Base-by-base conservation (phyloP, 2,113 vertebrate species). In the Microcebus jonahi region DNA sequence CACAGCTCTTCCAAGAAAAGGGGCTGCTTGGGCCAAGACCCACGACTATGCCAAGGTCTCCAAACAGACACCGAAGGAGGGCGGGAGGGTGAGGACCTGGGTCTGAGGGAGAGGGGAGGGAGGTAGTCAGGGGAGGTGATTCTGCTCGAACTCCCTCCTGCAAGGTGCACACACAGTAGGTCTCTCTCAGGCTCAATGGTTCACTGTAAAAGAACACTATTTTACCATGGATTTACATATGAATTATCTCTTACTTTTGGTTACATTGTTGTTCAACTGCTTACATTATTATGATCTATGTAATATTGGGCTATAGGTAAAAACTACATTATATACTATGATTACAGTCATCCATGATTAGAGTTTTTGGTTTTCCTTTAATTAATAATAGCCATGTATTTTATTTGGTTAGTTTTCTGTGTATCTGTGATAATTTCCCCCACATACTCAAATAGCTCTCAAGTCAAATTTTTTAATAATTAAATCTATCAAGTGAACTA, bases 111-210 rank as follows among this genome's bases (percentile, higher is more conserved):
- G 34, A 15, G 42, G 88, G 84, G 2, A 3, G 23, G 71, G 70
- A 86, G 20, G 20, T 18, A 57, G 55, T 21, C 18, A 94, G 53
- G 50, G 50, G 14, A 57, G 73, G 92, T 42, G 89, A n/a, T 89
- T 98, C 98, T 97, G 80, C 98, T 97, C 94, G 97, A 98, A 97
- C 98, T 97, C 97, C 50, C 80, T 97, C 97, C 50, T 71, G 9
- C 53, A 12, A n/a, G 48, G 85, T 67, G 20, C 61, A 17, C 13
- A 97, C 34, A 11, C 93, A 68, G 94, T 55, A 76, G 81, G 93
- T 95, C 94, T 97, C 82, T 55, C 84, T 55, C 73, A 67, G 25
- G 3, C 71, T 75, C 71, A 73, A 8, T 73, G 29, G 45, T 53
- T 42, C 50, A 42, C 20, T 80, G 34, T 81, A 55, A 17, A 81